A percentile compares a stretch with the other conserved stretches of the same genome.
Evolutionary conservation across 2,888 invertebrate genomes (phyloP).

Genomic region (Horisme vitalbata): DNA sequence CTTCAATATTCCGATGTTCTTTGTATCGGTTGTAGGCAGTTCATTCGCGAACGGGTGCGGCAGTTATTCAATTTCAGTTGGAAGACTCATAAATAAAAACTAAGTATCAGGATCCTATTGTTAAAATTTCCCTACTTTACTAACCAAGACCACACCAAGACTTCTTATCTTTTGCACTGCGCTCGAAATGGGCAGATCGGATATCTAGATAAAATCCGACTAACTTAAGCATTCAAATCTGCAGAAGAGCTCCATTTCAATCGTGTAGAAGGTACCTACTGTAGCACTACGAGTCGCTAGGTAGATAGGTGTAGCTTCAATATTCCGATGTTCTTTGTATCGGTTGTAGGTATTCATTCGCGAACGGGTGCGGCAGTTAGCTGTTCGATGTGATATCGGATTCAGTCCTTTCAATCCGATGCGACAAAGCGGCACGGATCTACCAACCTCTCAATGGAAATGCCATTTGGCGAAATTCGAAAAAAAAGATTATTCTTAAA

Average conservation of each 20-base stretch:
- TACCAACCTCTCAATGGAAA: constrained; percentile 60
- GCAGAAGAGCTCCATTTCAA: constrained; percentile 10
- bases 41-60: too few relatives aligned
- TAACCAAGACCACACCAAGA: too few relatives aligned
- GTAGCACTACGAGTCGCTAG: constrained; percentile 38
- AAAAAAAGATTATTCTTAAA: constrained; percentile 10
- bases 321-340: constrained; percentile 62
- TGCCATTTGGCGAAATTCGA: constrained; percentile 50
- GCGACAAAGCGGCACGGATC: constrained; percentile 63
- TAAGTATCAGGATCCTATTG: too few relatives aligned
- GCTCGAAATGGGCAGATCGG: background rate
- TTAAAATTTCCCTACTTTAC: too few relatives aligned
- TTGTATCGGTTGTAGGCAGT: constrained; percentile 51
- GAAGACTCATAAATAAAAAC: too few relatives aligned
- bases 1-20: constrained; percentile 56
- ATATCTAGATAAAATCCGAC: too few relatives aligned
- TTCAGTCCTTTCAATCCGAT: constrained; percentile 60
- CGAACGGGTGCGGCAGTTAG: constrained; percentile 55
- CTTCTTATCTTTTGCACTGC: too few relatives aligned
- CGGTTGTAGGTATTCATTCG: constrained; percentile 47
- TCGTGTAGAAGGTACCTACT: constrained; percentile 31
- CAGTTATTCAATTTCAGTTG: too few relatives aligned
- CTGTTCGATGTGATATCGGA: constrained; percentile 61
- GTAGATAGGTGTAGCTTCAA: too few relatives aligned
- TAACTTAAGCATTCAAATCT: too few relatives aligned